Evolutionary conservation across 2,113 vertebrate species (phyloP).

Genomic region (Pseudolaguvia tuberculata): DNA sequence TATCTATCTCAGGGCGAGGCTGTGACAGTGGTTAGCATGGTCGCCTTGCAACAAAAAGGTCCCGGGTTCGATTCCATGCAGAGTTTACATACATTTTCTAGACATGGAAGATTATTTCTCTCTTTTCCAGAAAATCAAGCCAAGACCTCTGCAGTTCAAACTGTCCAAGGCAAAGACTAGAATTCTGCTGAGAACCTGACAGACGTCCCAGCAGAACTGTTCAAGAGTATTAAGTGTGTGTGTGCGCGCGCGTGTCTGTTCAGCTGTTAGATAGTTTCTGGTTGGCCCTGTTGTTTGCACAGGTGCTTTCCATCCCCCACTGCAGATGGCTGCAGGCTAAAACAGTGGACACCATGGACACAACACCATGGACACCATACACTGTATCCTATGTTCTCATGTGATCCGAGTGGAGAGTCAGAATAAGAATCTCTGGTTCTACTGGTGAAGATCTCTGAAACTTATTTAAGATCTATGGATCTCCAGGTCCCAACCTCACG

Average conservation of each 20-base stretch:
- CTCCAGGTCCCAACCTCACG: too few relatives aligned
- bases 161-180: neutral
- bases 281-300: slow-evolving; percentile 40
- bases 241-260: slow-evolving; percentile 26
- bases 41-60: too few relatives aligned
- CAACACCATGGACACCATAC: neutral
- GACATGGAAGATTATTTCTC: too few relatives aligned
- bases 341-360: neutral
- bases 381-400: neutral
- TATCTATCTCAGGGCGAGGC: too few relatives aligned
- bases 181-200: neutral
- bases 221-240: neutral
- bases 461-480: neutral
- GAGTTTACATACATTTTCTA: too few relatives aligned
- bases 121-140: too few relatives aligned
- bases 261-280: slow-evolving; percentile 39
- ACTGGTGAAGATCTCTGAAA: neutral
- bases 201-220: neutral
- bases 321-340: slow-evolving; percentile 13
- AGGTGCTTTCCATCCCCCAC: slow-evolving; percentile 31
- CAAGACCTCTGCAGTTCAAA: neutral
- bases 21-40: too few relatives aligned
- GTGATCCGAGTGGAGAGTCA: too few relatives aligned
- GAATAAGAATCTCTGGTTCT: too few relatives aligned
- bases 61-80: too few relatives aligned